These are phyloP conservation scores for Leptonema lineaticorne DNA, from an alignment of 1,140 invertebrate species.

Conservation along the genomic window DNA sequence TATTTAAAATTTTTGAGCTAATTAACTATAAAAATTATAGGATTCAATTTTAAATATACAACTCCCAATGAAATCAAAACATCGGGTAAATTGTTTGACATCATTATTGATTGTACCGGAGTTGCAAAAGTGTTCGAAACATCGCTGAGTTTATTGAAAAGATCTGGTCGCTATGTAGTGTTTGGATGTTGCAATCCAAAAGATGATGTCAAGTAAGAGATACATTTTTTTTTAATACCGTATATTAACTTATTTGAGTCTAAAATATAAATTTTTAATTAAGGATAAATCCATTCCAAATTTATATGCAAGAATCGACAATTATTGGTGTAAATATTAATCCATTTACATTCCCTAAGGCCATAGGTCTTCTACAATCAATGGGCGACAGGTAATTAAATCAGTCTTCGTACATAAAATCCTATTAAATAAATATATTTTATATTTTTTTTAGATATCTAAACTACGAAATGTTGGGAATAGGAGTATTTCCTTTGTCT, in stretches of 20 bases:
- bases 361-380: conserved; percentile 60
- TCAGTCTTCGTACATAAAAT: too few species aligned
- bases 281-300: conserved; percentile 61
- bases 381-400: conserved; percentile 59
- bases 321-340: conserved; percentile 68
- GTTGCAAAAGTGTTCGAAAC: conserved; percentile 58
- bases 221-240: conserved; percentile 12
- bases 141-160: conserved; percentile 51
- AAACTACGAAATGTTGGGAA: conserved; percentile 64
- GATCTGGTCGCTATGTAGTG: conserved; percentile 58
- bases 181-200: conserved; percentile 56
- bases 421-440: not conserved
- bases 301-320: conserved; percentile 65
- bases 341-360: conserved; percentile 65
- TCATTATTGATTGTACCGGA: conserved; percentile 70
- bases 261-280: conserved; percentile 43
- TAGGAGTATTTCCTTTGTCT: conserved; percentile 60
- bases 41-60: conserved; percentile 57
- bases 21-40: conserved; percentile 45
- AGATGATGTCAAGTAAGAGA: conserved; percentile 30
- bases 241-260: too few species aligned
- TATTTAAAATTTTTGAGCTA: conserved; percentile 5
- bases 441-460: conserved; percentile 57
- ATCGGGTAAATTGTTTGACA: conserved; percentile 56
- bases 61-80: conserved; percentile 59